Conservation (phyloP, 1,140 invertebrate genomes). For the Papilio machaon region DNA sequence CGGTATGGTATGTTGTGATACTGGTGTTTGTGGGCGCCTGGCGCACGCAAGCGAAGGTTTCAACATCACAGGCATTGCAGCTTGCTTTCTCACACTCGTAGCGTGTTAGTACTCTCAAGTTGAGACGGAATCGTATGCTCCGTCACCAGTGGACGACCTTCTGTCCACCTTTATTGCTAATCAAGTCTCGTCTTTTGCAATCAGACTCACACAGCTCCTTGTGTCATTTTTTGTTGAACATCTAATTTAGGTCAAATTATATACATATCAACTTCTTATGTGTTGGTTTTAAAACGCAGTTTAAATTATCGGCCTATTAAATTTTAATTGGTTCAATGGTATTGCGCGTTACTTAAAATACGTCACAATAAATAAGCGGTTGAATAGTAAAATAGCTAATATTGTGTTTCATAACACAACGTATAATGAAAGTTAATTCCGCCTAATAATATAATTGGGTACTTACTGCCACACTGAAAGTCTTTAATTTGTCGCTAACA, state of each 20-base stretch:
- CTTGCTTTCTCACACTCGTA: slow-evolving; percentile 54
- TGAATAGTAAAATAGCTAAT: not conserved
- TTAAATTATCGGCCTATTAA: not conserved
- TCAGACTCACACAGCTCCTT: slow-evolving; percentile 57
- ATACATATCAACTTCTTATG: not conserved
- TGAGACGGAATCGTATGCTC: slow-evolving; percentile 53
- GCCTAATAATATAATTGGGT: not conserved
- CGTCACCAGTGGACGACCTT: slow-evolving; percentile 71
- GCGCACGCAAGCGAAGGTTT: slow-evolving; percentile 73
- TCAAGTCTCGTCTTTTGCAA: slow-evolving; percentile 71
- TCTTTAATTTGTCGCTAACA: no score
- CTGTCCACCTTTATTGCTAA: slow-evolving; percentile 74
- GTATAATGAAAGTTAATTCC: not conserved
- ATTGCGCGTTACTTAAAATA: slow-evolving; percentile 11
- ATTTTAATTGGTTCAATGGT: not conserved
- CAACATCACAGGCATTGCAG: slow-evolving; percentile 59
- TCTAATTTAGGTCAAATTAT: slow-evolving; percentile 27
- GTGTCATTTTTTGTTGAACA: slow-evolving; percentile 51
- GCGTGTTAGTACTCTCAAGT: not conserved
- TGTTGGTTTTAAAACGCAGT: slow-evolving; percentile 15
- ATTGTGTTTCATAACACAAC: no score
- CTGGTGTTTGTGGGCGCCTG: slow-evolving; percentile 57
- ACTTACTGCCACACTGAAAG: no score
- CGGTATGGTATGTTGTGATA: slow-evolving; percentile 55
- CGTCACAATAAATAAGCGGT: not conserved